A percentile compares a stretch with the other conserved stretches of the same genome.
Conservation (phyloP, 2,113 vertebrate genomes). For the Candoia aspera region DNA sequence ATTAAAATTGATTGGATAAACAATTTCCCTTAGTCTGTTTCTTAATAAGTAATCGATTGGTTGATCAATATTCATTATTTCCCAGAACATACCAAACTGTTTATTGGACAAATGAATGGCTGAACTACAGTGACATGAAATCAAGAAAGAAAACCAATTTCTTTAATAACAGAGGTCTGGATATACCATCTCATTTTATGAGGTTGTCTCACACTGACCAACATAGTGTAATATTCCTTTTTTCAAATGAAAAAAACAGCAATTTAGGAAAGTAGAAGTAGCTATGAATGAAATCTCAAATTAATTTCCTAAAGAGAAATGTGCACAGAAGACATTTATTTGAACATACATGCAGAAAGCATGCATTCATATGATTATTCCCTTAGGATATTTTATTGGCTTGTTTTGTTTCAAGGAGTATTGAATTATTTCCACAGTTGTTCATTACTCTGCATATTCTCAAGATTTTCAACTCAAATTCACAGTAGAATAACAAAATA, state of each 20-base stretch:
- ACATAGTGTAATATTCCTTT: slow-evolving; percentile 58
- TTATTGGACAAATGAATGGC: slow-evolving; percentile 83
- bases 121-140: slow-evolving; percentile 80
- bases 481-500: slow-evolving; percentile 69
- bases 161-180: slow-evolving; percentile 78
- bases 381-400: neutral
- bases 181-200: slow-evolving; percentile 71
- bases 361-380: slow-evolving; percentile 7
- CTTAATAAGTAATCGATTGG: slow-evolving; percentile 85
- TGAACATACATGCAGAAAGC: neutral
- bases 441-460: slow-evolving; percentile 56
- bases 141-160: slow-evolving; percentile 81
- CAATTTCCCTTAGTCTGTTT: slow-evolving; percentile 84
- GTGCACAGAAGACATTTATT: slow-evolving; percentile 3
- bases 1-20: slow-evolving; percentile 86
- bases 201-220: slow-evolving; percentile 64
- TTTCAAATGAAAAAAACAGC: slow-evolving; percentile 50
- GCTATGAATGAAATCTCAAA: slow-evolving; percentile 60
- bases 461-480: slow-evolving; percentile 66
- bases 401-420: slow-evolving; percentile 22
- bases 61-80: slow-evolving; percentile 88
- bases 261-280: slow-evolving; percentile 50
- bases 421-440: slow-evolving; percentile 36
- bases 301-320: slow-evolving; percentile 36
- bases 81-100: slow-evolving; percentile 81